Evolutionary conservation across 2,888 invertebrate genomes (phyloP).

Genomic region (Netelia fuscicornis): DNA sequence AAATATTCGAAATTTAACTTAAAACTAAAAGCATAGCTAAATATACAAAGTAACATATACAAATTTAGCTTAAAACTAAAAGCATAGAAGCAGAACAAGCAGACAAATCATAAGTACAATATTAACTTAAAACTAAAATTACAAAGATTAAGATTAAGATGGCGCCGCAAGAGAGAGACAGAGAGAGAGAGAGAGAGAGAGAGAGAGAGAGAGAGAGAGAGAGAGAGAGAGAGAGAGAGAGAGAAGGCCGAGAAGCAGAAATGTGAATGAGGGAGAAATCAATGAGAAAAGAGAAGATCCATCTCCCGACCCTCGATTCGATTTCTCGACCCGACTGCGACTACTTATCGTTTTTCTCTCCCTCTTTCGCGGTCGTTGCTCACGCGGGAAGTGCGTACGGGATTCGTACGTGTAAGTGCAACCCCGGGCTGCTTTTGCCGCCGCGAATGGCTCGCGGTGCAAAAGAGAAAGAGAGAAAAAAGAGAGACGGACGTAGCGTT

Average conservation of each 20-base stretch:
- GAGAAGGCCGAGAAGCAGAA: conserved; percentile 19
- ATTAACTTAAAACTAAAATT: too few relatives aligned
- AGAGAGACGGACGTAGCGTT: conserved; percentile 57
- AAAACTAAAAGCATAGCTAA: too few relatives aligned
- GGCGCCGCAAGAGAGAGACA: too few relatives aligned
- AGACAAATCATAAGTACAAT: too few relatives aligned
- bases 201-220: too few relatives aligned
- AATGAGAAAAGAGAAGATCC: conserved; percentile 47
- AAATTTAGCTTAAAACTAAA: too few relatives aligned
- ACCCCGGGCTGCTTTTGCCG: conserved; percentile 55
- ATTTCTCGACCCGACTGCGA: conserved; percentile 56
- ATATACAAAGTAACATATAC: too few relatives aligned
- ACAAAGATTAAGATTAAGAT: too few relatives aligned
- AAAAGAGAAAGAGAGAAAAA: conserved; percentile 53
- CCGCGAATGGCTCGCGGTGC: conserved; percentile 46
- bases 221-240: conserved; percentile 40
- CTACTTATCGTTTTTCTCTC: conserved; percentile 62
- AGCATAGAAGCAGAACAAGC: too few relatives aligned
- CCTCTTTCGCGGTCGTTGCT: conserved; percentile 36
- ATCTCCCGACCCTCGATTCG: conserved; percentile 29
- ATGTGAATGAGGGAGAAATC: conserved; percentile 46
- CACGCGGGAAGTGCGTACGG: conserved; percentile 65
- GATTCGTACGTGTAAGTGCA: conserved; percentile 62
- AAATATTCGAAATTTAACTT: too few relatives aligned
- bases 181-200: too few relatives aligned